Conservation (phyloP, 2,888 invertebrate genomes). For the Sarcophaga variegata region DNA sequence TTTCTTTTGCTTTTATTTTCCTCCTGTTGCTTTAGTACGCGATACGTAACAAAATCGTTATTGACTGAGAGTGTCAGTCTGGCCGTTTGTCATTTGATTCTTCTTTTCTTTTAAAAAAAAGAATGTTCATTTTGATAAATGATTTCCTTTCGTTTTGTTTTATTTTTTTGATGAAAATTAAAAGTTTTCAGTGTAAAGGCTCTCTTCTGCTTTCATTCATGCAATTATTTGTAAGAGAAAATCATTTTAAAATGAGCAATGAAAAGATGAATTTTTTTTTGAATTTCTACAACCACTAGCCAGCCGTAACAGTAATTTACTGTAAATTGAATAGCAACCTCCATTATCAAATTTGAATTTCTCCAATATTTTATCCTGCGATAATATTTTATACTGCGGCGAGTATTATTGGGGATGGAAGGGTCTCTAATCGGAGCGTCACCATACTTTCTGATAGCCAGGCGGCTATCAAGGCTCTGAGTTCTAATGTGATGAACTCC, state of each 20-base stretch:
- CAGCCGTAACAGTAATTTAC: not conserved
- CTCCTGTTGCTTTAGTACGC: not conserved
- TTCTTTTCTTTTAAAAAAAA: not conserved
- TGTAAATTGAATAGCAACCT: not conserved
- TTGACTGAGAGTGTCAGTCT: not conserved
- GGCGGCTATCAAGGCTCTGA: too few species aligned
- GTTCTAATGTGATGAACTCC: too few species aligned
- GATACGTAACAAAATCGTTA: not conserved
- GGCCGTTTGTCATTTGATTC: not conserved
- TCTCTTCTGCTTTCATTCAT: slow-evolving; percentile 6
- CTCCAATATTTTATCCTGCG: too few species aligned
- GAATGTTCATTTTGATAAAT: slow-evolving; percentile 44
- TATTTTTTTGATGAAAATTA: not conserved
- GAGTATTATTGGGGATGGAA: too few species aligned
- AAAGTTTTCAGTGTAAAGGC: slow-evolving; percentile 25
- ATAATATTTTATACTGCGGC: too few species aligned
- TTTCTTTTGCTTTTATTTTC: not conserved
- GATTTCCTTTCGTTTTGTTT: not conserved
- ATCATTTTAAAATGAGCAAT: too few species aligned
- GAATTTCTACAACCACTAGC: too few species aligned
- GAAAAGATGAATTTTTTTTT: too few species aligned
- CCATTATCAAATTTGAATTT: slow-evolving; percentile 12
- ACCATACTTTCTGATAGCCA: too few species aligned
- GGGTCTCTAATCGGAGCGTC: too few species aligned
- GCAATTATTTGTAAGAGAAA: not conserved